Conservation (phyloP, 2,113 vertebrate species). For the Himantopus leucocephalus region DNA sequence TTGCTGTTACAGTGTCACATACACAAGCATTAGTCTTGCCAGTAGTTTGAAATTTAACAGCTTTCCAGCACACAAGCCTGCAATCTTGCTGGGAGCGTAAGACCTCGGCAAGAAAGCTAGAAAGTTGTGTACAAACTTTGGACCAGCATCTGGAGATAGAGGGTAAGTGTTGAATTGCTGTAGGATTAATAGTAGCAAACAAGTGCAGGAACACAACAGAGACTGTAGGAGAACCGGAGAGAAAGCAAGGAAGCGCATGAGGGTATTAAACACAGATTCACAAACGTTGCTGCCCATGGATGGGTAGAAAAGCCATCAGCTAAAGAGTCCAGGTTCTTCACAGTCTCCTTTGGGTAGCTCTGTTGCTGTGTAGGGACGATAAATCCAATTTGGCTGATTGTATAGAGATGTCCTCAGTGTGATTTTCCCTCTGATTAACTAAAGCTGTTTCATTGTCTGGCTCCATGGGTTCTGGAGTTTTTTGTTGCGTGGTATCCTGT, state of each 20-base stretch:
- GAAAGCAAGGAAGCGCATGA: neutral
- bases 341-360: neutral
- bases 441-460: neutral
- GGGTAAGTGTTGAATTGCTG: neutral
- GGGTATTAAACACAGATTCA: neutral
- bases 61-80: neutral
- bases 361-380: neutral
- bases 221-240: neutral
- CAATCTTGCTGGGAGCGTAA: neutral
- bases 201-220: neutral
- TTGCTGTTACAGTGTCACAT: neutral
- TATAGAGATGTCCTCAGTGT: neutral
- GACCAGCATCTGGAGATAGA: neutral
- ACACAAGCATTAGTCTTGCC: neutral
- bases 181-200: neutral
- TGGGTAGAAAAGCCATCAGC: neutral
- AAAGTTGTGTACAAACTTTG: neutral
- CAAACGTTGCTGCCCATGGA: rapidly evolving
- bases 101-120: neutral
- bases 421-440: neutral
- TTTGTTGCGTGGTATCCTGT: neutral
- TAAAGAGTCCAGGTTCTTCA: neutral
- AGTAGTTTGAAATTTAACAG: neutral
- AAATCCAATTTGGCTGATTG: neutral
- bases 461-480: neutral